Conservation (phyloP, 2,113 vertebrate genomes). For the Nerophis lumbriciformis region DNA sequence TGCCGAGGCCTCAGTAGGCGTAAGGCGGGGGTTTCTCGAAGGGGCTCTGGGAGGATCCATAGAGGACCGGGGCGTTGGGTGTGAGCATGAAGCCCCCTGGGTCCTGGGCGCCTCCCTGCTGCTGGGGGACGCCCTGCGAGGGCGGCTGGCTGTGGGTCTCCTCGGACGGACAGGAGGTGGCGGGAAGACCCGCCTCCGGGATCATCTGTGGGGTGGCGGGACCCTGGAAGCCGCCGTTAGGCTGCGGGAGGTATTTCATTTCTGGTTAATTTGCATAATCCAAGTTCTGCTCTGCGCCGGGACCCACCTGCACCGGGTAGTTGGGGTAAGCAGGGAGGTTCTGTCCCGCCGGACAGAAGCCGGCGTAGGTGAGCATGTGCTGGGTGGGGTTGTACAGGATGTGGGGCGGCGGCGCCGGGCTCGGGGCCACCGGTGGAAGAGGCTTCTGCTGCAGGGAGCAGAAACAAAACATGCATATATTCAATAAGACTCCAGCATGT, state of each 20-base stretch:
- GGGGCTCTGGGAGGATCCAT: conserved; percentile 66
- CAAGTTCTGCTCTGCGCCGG: neutral
- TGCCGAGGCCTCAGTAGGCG: conserved; percentile 68
- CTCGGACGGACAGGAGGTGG: conserved; percentile 63
- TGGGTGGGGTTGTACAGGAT: conserved; percentile 86
- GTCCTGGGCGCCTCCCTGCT: conserved; percentile 74
- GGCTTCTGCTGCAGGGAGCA: conserved; percentile 70
- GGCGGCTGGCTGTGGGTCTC: conserved; percentile 72
- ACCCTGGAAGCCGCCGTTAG: conserved; percentile 56
- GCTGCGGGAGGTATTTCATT: conserved; percentile 42
- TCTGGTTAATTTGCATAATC: no score
- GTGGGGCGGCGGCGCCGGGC: conserved; percentile 75
- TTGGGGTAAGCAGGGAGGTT: conserved; percentile 79
- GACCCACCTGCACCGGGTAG: conserved; percentile 82
- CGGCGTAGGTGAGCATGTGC: conserved; percentile 80
- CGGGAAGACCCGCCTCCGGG: conserved; percentile 59
- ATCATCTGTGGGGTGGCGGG: conserved; percentile 67
- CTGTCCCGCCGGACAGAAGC: conserved; percentile 75
- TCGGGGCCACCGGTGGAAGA: conserved; percentile 65
- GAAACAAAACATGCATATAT: neutral
- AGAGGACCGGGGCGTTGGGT: conserved; percentile 74
- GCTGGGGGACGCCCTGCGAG: conserved; percentile 59
- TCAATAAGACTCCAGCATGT: no score
- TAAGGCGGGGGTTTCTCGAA: conserved; percentile 93
- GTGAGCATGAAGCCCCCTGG: conserved; percentile 71